Conservation (phyloP, 1,140 invertebrate genomes). For the Dermatophagoides farinae region DNA sequence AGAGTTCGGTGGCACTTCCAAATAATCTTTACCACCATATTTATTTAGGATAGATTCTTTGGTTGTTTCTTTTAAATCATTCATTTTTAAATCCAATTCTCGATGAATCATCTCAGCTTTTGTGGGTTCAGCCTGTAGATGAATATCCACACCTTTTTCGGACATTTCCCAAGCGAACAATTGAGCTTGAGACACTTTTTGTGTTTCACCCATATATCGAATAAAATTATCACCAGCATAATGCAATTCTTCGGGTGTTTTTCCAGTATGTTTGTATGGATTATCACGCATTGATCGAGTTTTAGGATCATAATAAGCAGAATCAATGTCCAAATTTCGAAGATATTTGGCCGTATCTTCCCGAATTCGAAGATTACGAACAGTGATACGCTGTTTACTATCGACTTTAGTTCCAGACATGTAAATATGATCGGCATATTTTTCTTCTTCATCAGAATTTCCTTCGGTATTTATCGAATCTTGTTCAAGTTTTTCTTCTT, state of each 20-base stretch:
- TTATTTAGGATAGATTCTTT: constrained; percentile 55
- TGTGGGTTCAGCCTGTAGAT: constrained; percentile 88
- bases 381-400: constrained; percentile 92
- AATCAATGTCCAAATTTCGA: constrained; percentile 84
- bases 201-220: constrained; percentile 77
- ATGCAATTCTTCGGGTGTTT: constrained; percentile 47
- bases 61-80: constrained; percentile 52
- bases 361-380: constrained; percentile 86
- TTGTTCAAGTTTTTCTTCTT: constrained; percentile 56
- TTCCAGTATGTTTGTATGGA: constrained; percentile 45
- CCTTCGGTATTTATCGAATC: constrained; percentile 17
- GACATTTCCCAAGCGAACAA: constrained; percentile 96
- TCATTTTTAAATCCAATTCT: constrained; percentile 72
- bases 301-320: constrained; percentile 97
- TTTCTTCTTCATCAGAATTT: constrained; percentile 54
- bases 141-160: constrained; percentile 79
- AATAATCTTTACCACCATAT: constrained; percentile 79
- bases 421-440: constrained; percentile 86
- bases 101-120: constrained; percentile 77
- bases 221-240: constrained; percentile 93
- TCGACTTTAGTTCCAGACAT: constrained; percentile 99
- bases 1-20: constrained; percentile 64
- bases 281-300: constrained; percentile 96
- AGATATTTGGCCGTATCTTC: constrained; percentile 98
- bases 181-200: constrained; percentile 69